phyloP scores from a whole-genome alignment of 2,888 invertebrate species.

The Sarcophaga variegata region DNA sequence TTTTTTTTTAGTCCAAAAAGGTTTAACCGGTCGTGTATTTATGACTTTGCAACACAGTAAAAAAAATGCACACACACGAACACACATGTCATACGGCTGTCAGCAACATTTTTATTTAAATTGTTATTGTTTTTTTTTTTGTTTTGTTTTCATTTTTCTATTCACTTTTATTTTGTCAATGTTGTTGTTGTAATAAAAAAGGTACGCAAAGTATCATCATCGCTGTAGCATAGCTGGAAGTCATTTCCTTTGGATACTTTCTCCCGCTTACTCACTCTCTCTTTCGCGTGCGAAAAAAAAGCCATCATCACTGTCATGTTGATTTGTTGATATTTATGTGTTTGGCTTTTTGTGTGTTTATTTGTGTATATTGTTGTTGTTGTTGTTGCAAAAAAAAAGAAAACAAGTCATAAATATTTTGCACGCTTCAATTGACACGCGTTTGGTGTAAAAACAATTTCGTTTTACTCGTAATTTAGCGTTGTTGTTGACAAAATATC shows the following conservation, averaged over 20 bases:
- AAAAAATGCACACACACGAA: background rate
- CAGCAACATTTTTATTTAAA: background rate
- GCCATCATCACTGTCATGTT: conserved; percentile 7
- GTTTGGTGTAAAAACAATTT: conserved; percentile 65
- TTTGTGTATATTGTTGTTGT: conserved; percentile 19
- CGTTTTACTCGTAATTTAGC: background rate
- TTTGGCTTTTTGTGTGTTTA: conserved; percentile 13
- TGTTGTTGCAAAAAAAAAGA: background rate
- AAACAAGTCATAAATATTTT: conserved; percentile 69
- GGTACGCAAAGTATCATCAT: background rate
- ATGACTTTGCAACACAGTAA: background rate
- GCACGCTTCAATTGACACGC: conserved; percentile 70
- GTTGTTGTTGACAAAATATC: conserved; percentile 52
- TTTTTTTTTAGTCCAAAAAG: background rate
- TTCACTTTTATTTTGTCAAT: background rate
- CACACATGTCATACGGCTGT: background rate
- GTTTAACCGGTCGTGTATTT: background rate
- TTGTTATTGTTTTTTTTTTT: too few species aligned
- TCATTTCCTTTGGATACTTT: background rate
- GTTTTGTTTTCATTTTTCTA: background rate
- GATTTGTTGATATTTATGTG: conserved; percentile 35
- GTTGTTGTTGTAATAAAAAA: too few species aligned
- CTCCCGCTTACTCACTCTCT: background rate
- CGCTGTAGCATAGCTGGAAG: background rate
- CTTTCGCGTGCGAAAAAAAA: too few species aligned